Evolutionary conservation across 2,113 vertebrate species (phyloP).

Genomic region (Elanoides forficatus): DNA sequence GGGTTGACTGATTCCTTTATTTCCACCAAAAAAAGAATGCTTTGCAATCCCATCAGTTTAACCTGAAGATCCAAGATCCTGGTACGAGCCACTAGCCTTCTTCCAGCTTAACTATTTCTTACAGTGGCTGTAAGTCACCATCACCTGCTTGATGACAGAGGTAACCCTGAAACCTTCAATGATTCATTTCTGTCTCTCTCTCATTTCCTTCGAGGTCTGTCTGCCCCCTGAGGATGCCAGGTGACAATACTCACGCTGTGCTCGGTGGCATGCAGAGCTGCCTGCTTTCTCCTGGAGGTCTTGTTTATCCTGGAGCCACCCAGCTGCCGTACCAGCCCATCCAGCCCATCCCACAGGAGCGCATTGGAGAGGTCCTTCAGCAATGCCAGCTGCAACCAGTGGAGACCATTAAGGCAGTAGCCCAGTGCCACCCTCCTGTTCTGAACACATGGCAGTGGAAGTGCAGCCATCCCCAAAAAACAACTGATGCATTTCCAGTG

Average conservation of each 20-base stretch:
- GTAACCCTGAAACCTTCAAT: not conserved
- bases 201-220: not conserved
- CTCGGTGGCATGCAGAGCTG: slow-evolving; percentile 57
- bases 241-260: slow-evolving; percentile 51
- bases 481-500: rapidly evolving
- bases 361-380: slow-evolving; percentile 81
- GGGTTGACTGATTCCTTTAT: not conserved
- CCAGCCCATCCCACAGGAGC: slow-evolving; percentile 77
- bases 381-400: slow-evolving; percentile 75
- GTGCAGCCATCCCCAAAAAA: not conserved
- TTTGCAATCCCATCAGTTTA: not conserved
- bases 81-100: not conserved
- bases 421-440: not conserved
- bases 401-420: not conserved
- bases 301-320: slow-evolving; percentile 37
- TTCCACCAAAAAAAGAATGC: not conserved
- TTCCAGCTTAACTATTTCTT: not conserved
- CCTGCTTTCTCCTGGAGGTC: slow-evolving; percentile 56
- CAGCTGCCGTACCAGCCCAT: slow-evolving; percentile 70
- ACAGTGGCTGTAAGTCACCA: not conserved
- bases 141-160: not conserved
- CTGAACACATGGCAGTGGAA: rapidly evolving
- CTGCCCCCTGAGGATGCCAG: not conserved
- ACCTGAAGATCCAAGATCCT: not conserved
- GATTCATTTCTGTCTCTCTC: not conserved